phyloP scores from a whole-genome alignment of 2,888 invertebrate species.

The Torymus auratus region DNA sequence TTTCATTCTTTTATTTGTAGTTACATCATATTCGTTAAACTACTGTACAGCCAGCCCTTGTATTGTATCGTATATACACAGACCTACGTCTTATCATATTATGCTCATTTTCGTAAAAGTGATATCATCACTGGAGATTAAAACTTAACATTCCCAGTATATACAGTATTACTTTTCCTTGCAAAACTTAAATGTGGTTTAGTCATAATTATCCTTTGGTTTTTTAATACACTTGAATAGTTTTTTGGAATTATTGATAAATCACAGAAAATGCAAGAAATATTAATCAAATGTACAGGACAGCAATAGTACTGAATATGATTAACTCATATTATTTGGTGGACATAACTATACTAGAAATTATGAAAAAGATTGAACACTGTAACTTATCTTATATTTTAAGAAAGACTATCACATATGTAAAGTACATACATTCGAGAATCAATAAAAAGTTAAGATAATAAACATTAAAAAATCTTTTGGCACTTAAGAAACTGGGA shows the following conservation, averaged over 20 bases:
- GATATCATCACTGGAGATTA: slow-evolving; percentile 45
- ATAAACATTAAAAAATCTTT: slow-evolving; percentile 44
- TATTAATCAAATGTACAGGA: background rate
- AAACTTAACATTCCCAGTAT: slow-evolving; percentile 35
- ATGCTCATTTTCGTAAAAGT: slow-evolving; percentile 48
- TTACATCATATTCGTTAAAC: slow-evolving; percentile 50
- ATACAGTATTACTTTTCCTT: slow-evolving; percentile 46
- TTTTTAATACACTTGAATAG: slow-evolving; percentile 16
- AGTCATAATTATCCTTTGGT: slow-evolving; percentile 38
- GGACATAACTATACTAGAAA: background rate
- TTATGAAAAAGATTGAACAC: slow-evolving; percentile 1
- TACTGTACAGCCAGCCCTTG: slow-evolving; percentile 49
- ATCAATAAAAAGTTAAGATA: slow-evolving; percentile 32
- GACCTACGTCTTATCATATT: slow-evolving; percentile 51
- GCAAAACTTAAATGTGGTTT: slow-evolving; percentile 9
- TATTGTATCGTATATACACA: slow-evolving; percentile 50
- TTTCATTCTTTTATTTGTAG: slow-evolving; percentile 54
- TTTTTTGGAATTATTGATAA: slow-evolving; percentile 15
- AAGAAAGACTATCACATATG: slow-evolving; percentile 43
- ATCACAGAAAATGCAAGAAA: slow-evolving; percentile 32
- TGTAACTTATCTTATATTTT: slow-evolving; percentile 17
- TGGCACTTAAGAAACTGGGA: slow-evolving; percentile 53
- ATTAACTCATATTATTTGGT: slow-evolving; percentile 7
- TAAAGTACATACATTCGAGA: slow-evolving; percentile 22
- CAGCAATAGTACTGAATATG: background rate